Evolutionary conservation across 2,888 invertebrate genomes (phyloP), one percentile per base, ranked within the genome.

Genomic region (Copidosoma aretas): DNA sequence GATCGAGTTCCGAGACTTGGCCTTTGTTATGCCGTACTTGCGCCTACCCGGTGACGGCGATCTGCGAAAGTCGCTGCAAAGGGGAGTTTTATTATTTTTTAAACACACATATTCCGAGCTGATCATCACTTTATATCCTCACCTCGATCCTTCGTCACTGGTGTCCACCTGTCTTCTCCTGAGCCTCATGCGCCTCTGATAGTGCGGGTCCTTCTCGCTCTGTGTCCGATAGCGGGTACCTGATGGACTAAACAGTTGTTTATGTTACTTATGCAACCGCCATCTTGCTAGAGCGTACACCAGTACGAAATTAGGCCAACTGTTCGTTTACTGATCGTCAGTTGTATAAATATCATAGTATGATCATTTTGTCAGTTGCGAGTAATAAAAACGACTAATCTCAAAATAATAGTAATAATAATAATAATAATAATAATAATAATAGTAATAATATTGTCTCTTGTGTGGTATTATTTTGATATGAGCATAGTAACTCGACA

Each of bases 191-290:
- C 92, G 91, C 72, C 90, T 85, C 71, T 90, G 89, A 77, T 93
- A 93, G 81, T 93, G 90, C 0, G 93, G 93, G 85, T 95, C 95
- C 78, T 94, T 92, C 81, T 95, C 95, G 78, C 94, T 94, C 84
- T 95, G 94, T 79, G 94, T 94, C 70, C 94, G 88, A 79, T 94
- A 95, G 77, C 93, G 91, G 14, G 92, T 92, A 25, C 90, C 90
- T 8, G n/a, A n/a, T n/a, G 94, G 93, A 73, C 82, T 82, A 74
- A 72, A 68, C 39, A 21, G 24, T 58, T 64, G 17, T 57, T 53
- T 68, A n/a, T n/a, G n/a, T n/a, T n/a, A n/a, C n/a, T n/a, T n/a
- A n/a, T n/a, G n/a, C n/a, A n/a, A n/a, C n/a, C n/a, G n/a, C n/a
- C n/a, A n/a, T n/a, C n/a, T n/a, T n/a, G n/a, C n/a, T n/a, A n/a